phyloP scores from a whole-genome alignment of 2,888 invertebrate species.

The Julus scanicus region DNA sequence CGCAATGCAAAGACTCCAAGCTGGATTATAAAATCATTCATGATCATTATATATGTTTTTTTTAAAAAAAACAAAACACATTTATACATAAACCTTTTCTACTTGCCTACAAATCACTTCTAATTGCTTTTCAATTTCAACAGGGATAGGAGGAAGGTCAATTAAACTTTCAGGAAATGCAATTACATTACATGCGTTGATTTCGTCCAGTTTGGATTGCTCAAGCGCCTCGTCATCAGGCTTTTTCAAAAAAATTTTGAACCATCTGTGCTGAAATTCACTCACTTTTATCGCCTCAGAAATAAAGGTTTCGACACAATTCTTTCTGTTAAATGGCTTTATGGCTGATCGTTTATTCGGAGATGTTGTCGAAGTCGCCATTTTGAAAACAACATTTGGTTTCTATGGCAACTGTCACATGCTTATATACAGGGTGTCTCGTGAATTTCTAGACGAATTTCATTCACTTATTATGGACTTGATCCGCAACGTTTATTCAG shows the following conservation, averaged over 20 bases:
- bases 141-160: slow-evolving; percentile 41
- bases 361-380: background rate
- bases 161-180: background rate
- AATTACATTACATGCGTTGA: background rate
- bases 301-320: background rate
- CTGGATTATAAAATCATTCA: background rate
- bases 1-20: slow-evolving; percentile 12
- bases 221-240: background rate
- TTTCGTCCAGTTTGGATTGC: background rate
- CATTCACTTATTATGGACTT: background rate
- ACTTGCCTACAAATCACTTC: background rate
- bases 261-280: slow-evolving; percentile 47
- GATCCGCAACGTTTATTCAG: background rate
- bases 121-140: slow-evolving; percentile 22
- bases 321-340: background rate
- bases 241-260: background rate
- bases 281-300: slow-evolving; percentile 49
- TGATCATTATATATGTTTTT: too few species aligned
- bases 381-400: background rate
- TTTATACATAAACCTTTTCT: background rate
- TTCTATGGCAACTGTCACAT: background rate
- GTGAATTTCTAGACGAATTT: background rate
- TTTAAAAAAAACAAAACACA: too few species aligned
- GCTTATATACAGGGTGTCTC: slow-evolving; percentile 3
- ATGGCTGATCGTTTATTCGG: background rate